Base-by-base conservation (phyloP, 2,113 vertebrate species). In the Condylura cristata region DNA sequence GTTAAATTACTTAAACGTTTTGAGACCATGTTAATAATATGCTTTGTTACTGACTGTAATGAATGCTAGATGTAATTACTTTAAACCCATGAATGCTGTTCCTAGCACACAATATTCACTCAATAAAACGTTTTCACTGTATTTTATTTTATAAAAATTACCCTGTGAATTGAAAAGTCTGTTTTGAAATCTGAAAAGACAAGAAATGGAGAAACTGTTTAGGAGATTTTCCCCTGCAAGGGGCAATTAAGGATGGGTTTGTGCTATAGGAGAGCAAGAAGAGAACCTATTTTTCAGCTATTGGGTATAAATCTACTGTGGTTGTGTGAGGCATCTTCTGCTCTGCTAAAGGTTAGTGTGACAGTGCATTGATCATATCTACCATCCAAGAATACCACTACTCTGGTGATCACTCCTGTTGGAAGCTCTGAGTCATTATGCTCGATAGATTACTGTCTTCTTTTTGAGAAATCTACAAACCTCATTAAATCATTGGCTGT, bases 391-490 rank as follows among this genome's bases (percentile, higher is more conserved):
- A 22, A 80, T 5, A 22, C 0, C 6, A n/a, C 5, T 17, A 74
- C 6, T 28, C 11, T 30, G 30, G 28, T 78, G 53, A 76, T 8
- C 12, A 8, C n/a, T 94, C 51, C 44, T 41, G 20, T 9, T 51
- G 53, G 17, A 1, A 8, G 32, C 13, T 17, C 0, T 56, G 58
- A 26, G 11, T 46, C 37, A 60, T 24, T 6, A 84, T 6, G 7
- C 39, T 2, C 70, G 46, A 93, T 5, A 48, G 32, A 78, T 44
- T 60, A 1, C 68, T 85, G 32, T 72, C 39, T 72, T 46, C 17
- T 44, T 78, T 81, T 86, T 41, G n/a, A 95, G 46, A 94, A 94
- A 94, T 13, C 9, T 83, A 66, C 24, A 51, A 68, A 72, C 4
- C 28, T 1, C 48, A 93, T 83, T 41, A 78, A 60, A 37, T 78